Conservation (phyloP, 2,113 vertebrate species). For the Ginglymostoma cirratum region DNA sequence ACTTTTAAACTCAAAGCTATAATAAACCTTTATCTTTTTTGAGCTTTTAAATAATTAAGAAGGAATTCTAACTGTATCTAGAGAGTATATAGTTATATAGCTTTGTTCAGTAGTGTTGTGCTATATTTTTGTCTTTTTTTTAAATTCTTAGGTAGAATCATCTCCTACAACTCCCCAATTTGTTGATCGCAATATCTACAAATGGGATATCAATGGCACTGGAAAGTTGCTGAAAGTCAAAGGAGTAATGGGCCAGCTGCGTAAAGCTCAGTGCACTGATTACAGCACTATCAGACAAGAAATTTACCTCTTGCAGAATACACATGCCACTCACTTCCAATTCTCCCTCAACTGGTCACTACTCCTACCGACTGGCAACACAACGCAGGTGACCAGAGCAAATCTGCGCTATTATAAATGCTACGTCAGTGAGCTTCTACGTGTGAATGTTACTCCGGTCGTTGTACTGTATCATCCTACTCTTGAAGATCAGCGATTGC, state of each 20-base stretch:
- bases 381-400: constrained; percentile 65
- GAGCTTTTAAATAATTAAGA: neutral
- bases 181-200: constrained; percentile 74
- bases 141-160: constrained; percentile 70
- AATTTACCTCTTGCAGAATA: constrained; percentile 65
- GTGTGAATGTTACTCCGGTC: constrained; percentile 77
- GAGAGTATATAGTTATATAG: neutral
- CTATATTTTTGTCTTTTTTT: neutral
- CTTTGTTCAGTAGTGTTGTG: neutral
- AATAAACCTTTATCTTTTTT: neutral
- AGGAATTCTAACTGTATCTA: neutral
- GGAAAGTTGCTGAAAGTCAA: constrained; percentile 73
- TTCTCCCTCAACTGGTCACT: constrained; percentile 88
- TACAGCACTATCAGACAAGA: constrained; percentile 75
- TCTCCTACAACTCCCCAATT: constrained; percentile 69
- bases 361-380: constrained; percentile 71
- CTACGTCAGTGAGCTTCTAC: constrained; percentile 71
- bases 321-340: constrained; percentile 76
- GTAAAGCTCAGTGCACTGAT: constrained; percentile 68
- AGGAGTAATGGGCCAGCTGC: constrained; percentile 52
- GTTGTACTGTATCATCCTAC: constrained; percentile 85
- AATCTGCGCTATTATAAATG: constrained; percentile 81
- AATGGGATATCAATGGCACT: constrained; percentile 79
- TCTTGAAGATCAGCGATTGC: constrained; percentile 67
- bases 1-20: neutral